These are phyloP conservation scores for Pangasius sanitwongsei DNA, from an alignment of 2,797 vertebrate genomes.

Conservation along the genomic window DNA sequence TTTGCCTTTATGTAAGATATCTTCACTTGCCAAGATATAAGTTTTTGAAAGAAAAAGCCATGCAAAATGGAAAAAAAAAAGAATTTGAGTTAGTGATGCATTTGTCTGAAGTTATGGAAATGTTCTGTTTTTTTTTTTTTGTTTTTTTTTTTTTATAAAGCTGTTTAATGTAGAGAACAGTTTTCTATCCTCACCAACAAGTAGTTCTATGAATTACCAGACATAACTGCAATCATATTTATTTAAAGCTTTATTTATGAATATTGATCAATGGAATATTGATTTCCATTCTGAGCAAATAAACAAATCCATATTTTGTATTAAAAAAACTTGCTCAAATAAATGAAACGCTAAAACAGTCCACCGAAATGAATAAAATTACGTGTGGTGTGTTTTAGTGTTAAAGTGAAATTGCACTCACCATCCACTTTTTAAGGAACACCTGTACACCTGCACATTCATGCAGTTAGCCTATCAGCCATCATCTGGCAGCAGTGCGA, in stretches of 20 bases:
- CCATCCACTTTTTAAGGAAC: neutral
- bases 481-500: neutral
- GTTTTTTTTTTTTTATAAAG: too few relatives aligned
- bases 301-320: neutral
- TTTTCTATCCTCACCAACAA: neutral
- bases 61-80: too few relatives aligned
- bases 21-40: neutral
- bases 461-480: neutral
- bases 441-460: neutral
- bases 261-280: neutral
- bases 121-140: neutral
- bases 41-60: neutral
- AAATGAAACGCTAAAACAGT: neutral
- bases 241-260: neutral
- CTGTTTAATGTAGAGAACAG: too few relatives aligned
- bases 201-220: neutral
- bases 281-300: neutral
- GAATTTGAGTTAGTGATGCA: neutral
- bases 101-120: neutral
- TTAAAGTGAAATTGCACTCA: neutral
- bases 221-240: neutral
- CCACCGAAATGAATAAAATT: neutral
- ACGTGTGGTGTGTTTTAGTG: neutral
- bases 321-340: neutral
- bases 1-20: neutral